phyloP scores from a whole-genome alignment of 2,888 invertebrate genomes.

The Amaurobius ferox region DNA sequence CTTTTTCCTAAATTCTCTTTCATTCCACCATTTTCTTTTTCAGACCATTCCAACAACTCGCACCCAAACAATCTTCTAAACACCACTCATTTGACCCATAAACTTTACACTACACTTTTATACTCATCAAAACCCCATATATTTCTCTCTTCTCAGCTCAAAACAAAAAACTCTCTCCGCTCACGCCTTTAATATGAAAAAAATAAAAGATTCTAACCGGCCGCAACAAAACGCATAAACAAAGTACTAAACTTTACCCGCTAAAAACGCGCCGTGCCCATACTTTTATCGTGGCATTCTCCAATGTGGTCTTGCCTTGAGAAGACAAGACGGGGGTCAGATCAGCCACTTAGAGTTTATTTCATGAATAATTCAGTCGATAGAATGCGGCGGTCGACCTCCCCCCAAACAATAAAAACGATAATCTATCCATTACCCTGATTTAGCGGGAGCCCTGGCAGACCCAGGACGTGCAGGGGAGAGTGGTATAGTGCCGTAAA shows the following conservation, averaged over 20 bases:
- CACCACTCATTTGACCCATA: too few relatives aligned
- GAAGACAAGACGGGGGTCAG: conserved; percentile 67
- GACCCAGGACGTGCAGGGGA: conserved; percentile 2
- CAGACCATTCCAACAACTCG: too few relatives aligned
- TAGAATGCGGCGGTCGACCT: conserved; percentile 40
- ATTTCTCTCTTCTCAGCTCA: too few relatives aligned
- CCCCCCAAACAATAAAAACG: conserved; percentile 69
- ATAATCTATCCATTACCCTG: conserved; percentile 71
- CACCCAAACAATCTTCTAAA: too few relatives aligned
- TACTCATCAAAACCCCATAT: too few relatives aligned
- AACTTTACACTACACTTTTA: too few relatives aligned
- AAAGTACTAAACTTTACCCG: conserved; percentile 6
- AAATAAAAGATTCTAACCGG: too few relatives aligned
- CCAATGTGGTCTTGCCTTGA: not conserved
- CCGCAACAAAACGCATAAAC: conserved; percentile 11
- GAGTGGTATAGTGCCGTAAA: conserved; percentile 9
- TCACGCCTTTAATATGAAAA: too few relatives aligned
- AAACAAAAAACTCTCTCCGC: too few relatives aligned
- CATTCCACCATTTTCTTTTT: too few relatives aligned
- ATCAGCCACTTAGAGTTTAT: conserved; percentile 72
- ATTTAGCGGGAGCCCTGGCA: conserved; percentile 50
- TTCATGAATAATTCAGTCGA: conserved; percentile 68
- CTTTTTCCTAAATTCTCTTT: too few relatives aligned
- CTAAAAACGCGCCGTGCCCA: conserved; percentile 9
- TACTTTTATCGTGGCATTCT: not conserved